Evolutionary conservation across 2,797 vertebrate genomes (phyloP).

Genomic region (Thripadectes ignobilis): DNA sequence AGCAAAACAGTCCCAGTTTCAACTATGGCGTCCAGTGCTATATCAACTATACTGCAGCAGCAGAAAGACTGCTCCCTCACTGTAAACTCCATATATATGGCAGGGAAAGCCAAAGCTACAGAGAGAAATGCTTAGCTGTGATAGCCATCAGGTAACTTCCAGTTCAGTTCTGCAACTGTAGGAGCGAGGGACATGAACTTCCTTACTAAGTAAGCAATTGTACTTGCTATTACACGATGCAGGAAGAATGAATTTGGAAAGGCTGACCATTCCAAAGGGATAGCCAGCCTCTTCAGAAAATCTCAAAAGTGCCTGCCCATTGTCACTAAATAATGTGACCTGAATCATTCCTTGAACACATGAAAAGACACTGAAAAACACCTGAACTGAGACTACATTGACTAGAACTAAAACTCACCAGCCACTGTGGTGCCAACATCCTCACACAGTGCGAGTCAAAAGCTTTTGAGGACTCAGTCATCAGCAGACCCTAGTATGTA

Average conservation of each 20-base stretch:
- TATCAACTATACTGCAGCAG: rapidly evolving
- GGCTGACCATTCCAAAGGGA: not conserved
- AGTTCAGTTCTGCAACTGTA: not conserved
- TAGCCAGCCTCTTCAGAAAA: not conserved
- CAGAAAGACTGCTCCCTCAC: not conserved
- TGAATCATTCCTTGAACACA: not conserved
- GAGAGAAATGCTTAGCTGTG: not conserved
- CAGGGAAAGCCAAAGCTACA: not conserved
- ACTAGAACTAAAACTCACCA: not conserved
- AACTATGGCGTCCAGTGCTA: not conserved
- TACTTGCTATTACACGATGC: not conserved
- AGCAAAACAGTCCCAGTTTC: not conserved
- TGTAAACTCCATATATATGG: not conserved
- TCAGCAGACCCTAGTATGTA: not conserved
- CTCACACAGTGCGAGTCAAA: not conserved
- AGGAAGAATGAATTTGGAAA: not conserved
- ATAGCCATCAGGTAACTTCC: not conserved
- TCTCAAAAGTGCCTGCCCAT: not conserved
- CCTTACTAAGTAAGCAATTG: not conserved
- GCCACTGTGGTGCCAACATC: not conserved
- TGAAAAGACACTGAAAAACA: not conserved
- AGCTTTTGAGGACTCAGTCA: not conserved
- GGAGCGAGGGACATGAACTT: not conserved
- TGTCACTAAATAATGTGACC: not conserved
- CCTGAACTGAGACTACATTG: not conserved